Evolutionary conservation across 2,113 vertebrate species (phyloP).

Genomic region (Tamias sibiricus): DNA sequence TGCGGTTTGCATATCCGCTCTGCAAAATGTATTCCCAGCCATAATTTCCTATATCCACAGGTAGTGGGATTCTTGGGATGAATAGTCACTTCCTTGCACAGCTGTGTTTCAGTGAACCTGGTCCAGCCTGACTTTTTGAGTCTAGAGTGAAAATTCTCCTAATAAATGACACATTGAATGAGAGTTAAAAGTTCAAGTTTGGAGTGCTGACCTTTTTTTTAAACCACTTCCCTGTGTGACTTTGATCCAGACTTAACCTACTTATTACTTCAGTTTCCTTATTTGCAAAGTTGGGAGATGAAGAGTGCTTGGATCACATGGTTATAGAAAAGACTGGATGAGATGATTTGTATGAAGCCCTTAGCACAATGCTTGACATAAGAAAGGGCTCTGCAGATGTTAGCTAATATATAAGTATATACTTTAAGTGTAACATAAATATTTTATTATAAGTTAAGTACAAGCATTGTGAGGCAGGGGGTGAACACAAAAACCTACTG

Average conservation of each 20-base stretch:
- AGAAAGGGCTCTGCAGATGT: neutral
- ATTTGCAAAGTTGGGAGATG: neutral
- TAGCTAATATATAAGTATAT: neutral
- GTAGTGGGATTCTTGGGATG: neutral
- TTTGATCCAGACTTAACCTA: neutral
- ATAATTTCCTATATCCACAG: conserved; percentile 62
- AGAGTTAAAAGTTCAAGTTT: neutral
- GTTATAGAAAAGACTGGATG: neutral
- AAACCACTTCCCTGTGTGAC: neutral
- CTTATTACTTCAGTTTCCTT: neutral
- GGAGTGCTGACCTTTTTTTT: neutral
- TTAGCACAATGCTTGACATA: neutral
- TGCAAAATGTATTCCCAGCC: neutral
- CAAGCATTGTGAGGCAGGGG: neutral
- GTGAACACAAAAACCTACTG: neutral
- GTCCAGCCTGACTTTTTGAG: neutral
- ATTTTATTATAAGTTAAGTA: neutral
- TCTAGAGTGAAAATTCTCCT: neutral
- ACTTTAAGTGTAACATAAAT: neutral
- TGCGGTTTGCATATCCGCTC: neutral
- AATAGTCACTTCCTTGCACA: neutral
- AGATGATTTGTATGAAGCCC: neutral
- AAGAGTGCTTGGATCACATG: neutral
- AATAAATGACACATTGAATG: neutral
- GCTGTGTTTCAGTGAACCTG: neutral